Evolutionary conservation across 2,113 vertebrate genomes (phyloP).

Genomic region (Saguinus imperator): DNA sequence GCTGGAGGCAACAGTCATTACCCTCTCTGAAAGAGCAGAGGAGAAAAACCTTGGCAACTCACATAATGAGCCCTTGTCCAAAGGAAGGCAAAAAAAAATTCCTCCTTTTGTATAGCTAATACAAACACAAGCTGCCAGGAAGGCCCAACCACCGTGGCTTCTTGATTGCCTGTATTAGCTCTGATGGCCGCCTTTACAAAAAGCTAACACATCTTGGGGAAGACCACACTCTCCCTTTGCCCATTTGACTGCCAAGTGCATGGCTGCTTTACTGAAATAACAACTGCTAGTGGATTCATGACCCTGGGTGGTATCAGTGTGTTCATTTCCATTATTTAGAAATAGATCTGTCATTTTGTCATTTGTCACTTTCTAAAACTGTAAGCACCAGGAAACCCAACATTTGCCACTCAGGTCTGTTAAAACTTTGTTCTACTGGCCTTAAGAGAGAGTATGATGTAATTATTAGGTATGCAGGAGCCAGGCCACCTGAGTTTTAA

Average conservation of each 20-base stretch:
- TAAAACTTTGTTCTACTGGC: not conserved
- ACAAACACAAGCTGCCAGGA: constrained; percentile 62
- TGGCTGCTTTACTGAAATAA: constrained; percentile 39
- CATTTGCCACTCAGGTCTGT: not conserved
- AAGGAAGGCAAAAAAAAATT: constrained; percentile 58
- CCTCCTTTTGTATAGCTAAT: constrained; percentile 63
- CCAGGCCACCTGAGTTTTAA: not conserved
- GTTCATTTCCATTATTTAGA: not conserved
- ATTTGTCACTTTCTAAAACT: constrained; percentile 22
- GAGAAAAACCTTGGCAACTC: constrained; percentile 58
- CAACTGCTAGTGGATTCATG: not conserved
- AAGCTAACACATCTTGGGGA: constrained; percentile 46
- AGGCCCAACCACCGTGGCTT: constrained; percentile 45
- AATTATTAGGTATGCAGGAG: not conserved
- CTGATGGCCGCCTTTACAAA: constrained; percentile 60
- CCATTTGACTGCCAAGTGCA: constrained; percentile 50
- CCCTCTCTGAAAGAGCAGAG: constrained; percentile 24
- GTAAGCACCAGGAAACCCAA: not conserved
- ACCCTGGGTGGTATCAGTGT: not conserved
- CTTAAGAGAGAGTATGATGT: not conserved
- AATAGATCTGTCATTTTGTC: not conserved
- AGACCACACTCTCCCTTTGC: constrained; percentile 30
- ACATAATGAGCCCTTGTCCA: constrained; percentile 59
- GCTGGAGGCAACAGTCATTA: constrained; percentile 60
- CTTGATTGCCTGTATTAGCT: constrained; percentile 62